These are phyloP conservation scores for Gallirallus australis DNA, from an alignment of 2,797 vertebrate genomes.

Conservation along the genomic window DNA sequence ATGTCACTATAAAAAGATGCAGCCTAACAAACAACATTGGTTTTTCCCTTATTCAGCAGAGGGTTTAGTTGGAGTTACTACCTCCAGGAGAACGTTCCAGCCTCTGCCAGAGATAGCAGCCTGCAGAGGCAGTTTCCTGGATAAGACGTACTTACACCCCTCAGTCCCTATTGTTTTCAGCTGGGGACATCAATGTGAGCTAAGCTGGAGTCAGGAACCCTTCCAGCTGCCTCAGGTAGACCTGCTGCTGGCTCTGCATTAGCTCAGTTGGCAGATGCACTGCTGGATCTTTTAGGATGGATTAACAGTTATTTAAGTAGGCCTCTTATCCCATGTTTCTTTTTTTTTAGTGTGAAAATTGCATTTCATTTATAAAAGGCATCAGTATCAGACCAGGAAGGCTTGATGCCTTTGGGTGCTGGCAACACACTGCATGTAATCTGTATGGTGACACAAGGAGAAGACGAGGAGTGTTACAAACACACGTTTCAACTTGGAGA, in stretches of 20 bases:
- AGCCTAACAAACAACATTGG: not conserved
- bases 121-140: not conserved
- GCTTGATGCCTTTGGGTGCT: not conserved
- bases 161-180: not conserved
- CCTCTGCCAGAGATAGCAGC: not conserved
- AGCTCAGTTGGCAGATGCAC: not conserved
- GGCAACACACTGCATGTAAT: not conserved
- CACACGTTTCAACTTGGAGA: slow-evolving; percentile 1
- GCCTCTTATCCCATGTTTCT: not conserved
- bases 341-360: not conserved
- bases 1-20: not conserved
- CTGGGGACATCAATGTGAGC: not conserved
- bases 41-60: not conserved
- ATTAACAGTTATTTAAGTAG: not conserved
- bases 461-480: slow-evolving; percentile 31
- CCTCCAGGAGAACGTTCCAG: not conserved
- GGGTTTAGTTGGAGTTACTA: not conserved
- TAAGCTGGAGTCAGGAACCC: not conserved
- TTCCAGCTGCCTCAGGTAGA: not conserved
- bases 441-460: not conserved
- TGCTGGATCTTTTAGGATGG: not conserved
- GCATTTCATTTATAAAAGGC: not conserved
- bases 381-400: not conserved
- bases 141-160: not conserved
- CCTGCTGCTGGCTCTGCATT: not conserved